These are phyloP conservation scores for Caenorhabditis tropicalis DNA, from an alignment of 1,140 invertebrate species.

Conservation along the genomic window DNA sequence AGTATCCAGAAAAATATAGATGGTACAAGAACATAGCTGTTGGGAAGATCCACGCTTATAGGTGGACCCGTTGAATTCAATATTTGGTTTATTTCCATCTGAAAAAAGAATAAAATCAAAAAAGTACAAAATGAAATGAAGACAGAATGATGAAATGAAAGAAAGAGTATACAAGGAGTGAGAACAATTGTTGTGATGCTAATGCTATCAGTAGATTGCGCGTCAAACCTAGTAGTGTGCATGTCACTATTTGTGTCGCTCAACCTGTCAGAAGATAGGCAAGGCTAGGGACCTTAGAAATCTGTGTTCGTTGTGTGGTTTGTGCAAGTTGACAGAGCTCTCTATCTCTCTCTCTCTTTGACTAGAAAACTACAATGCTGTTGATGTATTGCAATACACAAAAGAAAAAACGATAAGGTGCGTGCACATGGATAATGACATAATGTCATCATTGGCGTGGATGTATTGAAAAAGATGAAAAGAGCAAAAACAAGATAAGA, in stretches of 20 bases:
- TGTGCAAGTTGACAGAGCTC: not conserved
- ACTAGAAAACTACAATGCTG: constrained; percentile 1
- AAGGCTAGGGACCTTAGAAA: not conserved
- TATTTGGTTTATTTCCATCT: constrained; percentile 24
- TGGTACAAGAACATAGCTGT: constrained; percentile 24
- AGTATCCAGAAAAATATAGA: constrained; percentile 59
- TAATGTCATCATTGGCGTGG: not conserved
- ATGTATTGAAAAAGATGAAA: not conserved
- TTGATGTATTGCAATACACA: not conserved
- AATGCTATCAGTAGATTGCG: constrained; percentile 4
- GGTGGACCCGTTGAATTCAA: constrained; percentile 27
- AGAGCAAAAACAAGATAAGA: too few species aligned
- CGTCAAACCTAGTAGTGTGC: not conserved
- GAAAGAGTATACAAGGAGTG: not conserved
- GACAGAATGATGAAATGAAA: not conserved
- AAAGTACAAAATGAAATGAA: not conserved
- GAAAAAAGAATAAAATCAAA: not conserved
- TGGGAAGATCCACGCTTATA: not conserved
- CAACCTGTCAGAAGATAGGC: not conserved
- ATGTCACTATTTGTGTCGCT: not conserved
- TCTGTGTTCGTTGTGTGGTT: not conserved
- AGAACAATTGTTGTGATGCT: constrained; percentile 26
- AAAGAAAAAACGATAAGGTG: not conserved
- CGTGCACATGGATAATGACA: not conserved
- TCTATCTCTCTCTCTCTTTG: too few species aligned